Conservation (phyloP, 2,888 invertebrate genomes). For the Lepidonotus clava region DNA sequence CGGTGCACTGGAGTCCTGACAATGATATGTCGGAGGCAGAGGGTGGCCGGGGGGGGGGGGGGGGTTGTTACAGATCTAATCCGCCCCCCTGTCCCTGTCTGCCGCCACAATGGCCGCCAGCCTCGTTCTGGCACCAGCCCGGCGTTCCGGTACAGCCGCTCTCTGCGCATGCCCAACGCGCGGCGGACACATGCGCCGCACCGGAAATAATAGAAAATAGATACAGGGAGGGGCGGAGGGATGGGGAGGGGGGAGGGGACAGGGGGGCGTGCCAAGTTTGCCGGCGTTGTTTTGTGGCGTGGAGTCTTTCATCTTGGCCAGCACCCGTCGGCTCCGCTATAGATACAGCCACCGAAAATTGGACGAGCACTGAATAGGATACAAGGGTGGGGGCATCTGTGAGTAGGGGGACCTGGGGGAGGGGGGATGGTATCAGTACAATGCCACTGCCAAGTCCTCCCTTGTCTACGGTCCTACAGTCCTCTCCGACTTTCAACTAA, state of each 20-base stretch:
- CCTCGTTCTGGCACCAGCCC: conserved; percentile 2
- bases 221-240: not conserved
- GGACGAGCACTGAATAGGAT: too few relatives aligned
- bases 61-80: not conserved
- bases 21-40: not conserved
- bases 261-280: not conserved
- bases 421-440: too few relatives aligned
- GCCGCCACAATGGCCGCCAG: conserved; percentile 6
- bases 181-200: not conserved
- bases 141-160: conserved; percentile 15
- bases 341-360: not conserved
- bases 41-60: not conserved
- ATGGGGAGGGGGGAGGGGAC: not conserved
- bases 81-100: not conserved
- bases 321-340: not conserved
- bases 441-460: too few relatives aligned
- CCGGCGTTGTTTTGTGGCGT: not conserved
- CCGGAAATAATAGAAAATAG: conserved; percentile 44
- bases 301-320: not conserved
- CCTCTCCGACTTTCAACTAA: too few relatives aligned
- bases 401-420: too few relatives aligned
- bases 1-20: too few relatives aligned
- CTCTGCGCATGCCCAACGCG: not conserved
- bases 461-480: too few relatives aligned
- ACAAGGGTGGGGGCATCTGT: too few relatives aligned